Conservation (phyloP, 1,140 invertebrate genomes). For the Lucilia cuprina region DNA sequence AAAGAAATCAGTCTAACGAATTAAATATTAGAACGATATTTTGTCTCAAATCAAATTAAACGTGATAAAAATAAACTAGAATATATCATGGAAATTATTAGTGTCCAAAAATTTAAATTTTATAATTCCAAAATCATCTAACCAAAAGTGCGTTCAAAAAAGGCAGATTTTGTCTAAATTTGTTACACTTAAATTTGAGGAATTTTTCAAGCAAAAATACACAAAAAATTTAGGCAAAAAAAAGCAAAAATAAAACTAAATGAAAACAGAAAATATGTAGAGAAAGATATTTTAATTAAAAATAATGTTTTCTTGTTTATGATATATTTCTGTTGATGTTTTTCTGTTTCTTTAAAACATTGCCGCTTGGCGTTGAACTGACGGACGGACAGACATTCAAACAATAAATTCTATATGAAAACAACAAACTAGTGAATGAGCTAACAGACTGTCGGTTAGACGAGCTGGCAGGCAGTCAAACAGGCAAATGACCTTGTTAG, state of each 20-base stretch:
- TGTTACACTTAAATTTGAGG: not conserved
- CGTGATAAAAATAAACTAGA: too few species aligned
- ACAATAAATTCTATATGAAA: not conserved
- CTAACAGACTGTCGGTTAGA: too few species aligned
- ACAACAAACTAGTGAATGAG: not conserved
- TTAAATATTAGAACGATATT: too few species aligned
- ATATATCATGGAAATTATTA: too few species aligned
- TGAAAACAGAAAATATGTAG: not conserved
- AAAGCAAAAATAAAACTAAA: not conserved
- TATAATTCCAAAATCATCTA: not conserved
- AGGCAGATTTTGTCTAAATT: not conserved
- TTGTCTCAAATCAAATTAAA: too few species aligned
- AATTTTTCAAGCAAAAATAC: not conserved
- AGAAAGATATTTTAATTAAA: conserved; percentile 29
- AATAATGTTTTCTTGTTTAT: conserved; percentile 25
- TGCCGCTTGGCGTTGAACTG: not conserved
- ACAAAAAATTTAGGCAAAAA: not conserved
- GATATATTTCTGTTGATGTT: not conserved
- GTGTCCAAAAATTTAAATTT: too few species aligned
- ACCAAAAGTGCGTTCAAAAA: not conserved
- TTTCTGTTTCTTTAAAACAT: not conserved
- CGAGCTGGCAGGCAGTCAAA: not conserved
- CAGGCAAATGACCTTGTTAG: conserved; percentile 25
- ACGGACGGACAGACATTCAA: not conserved
- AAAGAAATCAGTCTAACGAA: too few species aligned